phyloP scores from a whole-genome alignment of 2,888 invertebrate genomes.

The Sminthurides aquaticus region DNA sequence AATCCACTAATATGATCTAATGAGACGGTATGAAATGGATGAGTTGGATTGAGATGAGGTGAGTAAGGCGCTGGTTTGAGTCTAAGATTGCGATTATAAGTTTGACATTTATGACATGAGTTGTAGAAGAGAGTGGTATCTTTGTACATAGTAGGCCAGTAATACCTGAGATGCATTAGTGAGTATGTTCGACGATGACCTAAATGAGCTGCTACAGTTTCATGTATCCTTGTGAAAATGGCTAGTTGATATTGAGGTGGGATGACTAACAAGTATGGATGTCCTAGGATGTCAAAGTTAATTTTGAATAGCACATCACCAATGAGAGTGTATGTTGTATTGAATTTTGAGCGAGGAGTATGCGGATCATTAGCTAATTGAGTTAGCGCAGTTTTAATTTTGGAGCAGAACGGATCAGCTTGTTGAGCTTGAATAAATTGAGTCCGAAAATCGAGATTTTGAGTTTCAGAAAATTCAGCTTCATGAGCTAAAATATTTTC shows the following conservation, averaged over 20 bases:
- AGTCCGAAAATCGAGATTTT: not conserved
- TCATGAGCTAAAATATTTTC: not conserved
- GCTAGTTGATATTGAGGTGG: not conserved
- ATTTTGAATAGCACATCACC: not conserved
- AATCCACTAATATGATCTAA: not conserved
- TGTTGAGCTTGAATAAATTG: not conserved
- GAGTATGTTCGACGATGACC: not conserved
- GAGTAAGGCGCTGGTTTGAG: not conserved
- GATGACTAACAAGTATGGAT: not conserved
- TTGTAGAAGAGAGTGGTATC: not conserved
- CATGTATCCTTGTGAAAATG: not conserved
- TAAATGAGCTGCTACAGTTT: not conserved
- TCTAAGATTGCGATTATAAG: not conserved
- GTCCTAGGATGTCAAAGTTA: conserved; percentile 1
- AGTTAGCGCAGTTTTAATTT: not conserved
- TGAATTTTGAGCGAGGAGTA: not conserved
- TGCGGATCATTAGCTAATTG: not conserved
- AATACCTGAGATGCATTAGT: not conserved
- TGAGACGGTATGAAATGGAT: not conserved
- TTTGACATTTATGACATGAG: conserved; percentile 1
- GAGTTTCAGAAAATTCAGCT: not conserved
- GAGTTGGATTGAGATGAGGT: not conserved
- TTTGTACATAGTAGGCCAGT: conserved; percentile 2
- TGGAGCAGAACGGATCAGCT: not conserved
- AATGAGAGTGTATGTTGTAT: not conserved